Percentiles rank a stretch among this genome's conserved stretches.
These are phyloP conservation scores for Nipponacmea schrenckii DNA, from an alignment of 2,888 invertebrate species.

Conservation along the genomic window DNA sequence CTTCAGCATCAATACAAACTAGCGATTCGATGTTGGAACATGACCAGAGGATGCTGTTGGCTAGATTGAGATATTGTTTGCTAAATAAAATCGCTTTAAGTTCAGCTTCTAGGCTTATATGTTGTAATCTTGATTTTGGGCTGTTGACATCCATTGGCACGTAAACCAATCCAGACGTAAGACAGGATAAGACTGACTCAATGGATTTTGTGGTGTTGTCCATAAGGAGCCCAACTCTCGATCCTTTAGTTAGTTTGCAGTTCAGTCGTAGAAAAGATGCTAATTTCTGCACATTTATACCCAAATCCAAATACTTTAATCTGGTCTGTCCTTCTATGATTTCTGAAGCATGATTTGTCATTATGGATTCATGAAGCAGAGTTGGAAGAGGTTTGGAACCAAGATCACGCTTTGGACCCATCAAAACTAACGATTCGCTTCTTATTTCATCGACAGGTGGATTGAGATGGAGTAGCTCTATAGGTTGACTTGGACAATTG, in stretches of 20 bases:
- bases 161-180: background rate
- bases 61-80: background rate
- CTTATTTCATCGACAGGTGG: background rate
- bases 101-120: background rate
- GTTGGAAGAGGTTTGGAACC: background rate
- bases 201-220: background rate
- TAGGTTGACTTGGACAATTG: background rate
- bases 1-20: slow-evolving; percentile 15
- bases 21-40: slow-evolving; percentile 10
- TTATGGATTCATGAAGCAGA: background rate
- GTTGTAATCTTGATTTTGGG: background rate
- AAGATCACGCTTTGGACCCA: background rate
- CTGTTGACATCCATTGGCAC: background rate
- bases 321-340: background rate
- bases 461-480: background rate
- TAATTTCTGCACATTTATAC: background rate
- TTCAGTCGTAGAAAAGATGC: background rate
- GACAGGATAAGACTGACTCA: background rate
- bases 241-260: background rate
- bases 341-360: background rate
- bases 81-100: background rate
- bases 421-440: background rate
- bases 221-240: background rate
- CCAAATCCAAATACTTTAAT: background rate
- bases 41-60: slow-evolving; percentile 14